These are phyloP conservation scores for Pandemis cinnamomeana DNA, from an alignment of 2,888 invertebrate species.

Conservation along the genomic window DNA sequence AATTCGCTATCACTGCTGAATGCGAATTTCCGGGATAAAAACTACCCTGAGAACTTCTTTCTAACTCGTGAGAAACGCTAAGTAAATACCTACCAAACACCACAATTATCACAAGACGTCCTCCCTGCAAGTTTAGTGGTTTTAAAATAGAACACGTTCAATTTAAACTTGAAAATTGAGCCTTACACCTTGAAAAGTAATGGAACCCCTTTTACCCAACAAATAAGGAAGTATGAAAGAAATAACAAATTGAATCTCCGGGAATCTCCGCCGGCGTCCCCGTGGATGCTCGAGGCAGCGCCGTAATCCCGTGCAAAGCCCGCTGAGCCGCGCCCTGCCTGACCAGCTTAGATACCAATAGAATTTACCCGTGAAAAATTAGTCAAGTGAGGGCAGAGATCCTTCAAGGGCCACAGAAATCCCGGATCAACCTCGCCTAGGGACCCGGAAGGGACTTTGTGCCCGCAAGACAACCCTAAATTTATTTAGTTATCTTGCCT, in stretches of 20 bases:
- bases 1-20: no score
- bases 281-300: constrained; percentile 16
- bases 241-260: constrained; percentile 32
- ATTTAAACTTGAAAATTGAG: constrained; percentile 4
- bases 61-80: no score
- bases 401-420: constrained; percentile 14
- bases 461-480: background rate
- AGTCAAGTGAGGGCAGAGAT: constrained; percentile 21
- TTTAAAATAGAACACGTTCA: background rate
- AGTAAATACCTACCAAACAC: no score
- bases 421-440: constrained; percentile 21
- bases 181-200: background rate
- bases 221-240: constrained; percentile 5
- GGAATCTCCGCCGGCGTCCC: constrained; percentile 7
- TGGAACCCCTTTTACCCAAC: background rate
- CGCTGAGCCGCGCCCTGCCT: constrained; percentile 23
- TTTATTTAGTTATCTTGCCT: background rate
- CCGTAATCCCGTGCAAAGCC: constrained; percentile 34
- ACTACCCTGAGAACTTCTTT: no score
- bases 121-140: no score
- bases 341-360: constrained; percentile 33
- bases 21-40: no score
- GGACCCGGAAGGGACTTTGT: constrained; percentile 11
- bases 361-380: constrained; percentile 33
- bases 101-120: no score